Percentiles rank a stretch among this genome's conserved stretches.
phyloP scores from a whole-genome alignment of 2,797 vertebrate genomes.

The Sebastes kiyomatsui region DNA sequence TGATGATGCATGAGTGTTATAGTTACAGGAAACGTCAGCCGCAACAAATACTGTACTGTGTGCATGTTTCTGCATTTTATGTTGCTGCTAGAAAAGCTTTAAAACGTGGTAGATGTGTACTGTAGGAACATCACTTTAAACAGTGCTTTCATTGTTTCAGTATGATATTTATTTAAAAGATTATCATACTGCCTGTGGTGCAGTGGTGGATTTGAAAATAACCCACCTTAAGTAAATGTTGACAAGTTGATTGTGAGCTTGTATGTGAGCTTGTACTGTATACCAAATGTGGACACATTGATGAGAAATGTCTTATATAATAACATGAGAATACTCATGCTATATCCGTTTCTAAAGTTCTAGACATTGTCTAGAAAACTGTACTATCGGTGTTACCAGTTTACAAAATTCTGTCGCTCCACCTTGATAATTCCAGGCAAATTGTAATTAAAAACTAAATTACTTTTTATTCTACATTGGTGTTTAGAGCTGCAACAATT shows the following conservation, averaged over 20 bases:
- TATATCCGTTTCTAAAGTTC: neutral
- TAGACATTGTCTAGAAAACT: neutral
- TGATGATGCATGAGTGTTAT: neutral
- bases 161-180: neutral
- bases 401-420: neutral
- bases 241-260: neutral
- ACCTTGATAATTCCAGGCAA: neutral
- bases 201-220: neutral
- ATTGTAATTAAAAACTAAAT: neutral
- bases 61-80: neutral
- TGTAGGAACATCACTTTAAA: neutral
- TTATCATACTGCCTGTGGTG: neutral
- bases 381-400: too few relatives aligned
- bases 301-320: neutral
- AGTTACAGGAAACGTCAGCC: constrained; percentile 41
- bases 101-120: neutral
- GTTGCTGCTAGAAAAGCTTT: neutral
- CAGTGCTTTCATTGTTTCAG: accelerated
- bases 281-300: neutral
- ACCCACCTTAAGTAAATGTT: constrained; percentile 7
- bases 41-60: neutral
- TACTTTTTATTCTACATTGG: neutral
- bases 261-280: neutral
- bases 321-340: neutral
- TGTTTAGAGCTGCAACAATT: neutral